Evolutionary conservation across 2,888 invertebrate genomes (phyloP), one percentile per base, ranked within the genome.

Genomic region (Nesidiocoris tenuis): DNA sequence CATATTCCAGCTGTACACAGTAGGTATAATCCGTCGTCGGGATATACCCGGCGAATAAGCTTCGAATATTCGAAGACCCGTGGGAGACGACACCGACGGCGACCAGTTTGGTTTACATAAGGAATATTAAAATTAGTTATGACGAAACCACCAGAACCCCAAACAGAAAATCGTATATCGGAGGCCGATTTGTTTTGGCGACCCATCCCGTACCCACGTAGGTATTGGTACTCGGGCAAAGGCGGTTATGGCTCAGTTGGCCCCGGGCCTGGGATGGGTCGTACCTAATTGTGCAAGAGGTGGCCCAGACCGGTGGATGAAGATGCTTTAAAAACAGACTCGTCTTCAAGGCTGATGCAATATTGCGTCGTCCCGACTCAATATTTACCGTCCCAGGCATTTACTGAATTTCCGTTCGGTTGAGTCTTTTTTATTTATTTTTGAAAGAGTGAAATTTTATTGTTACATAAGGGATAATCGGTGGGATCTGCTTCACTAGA

Each of bases 71-170:
- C 12, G 39, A 39, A 39, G 3, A 39, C 39, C 39, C 39, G 39
- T 39, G 39, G 39, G 39, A 39, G 39, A 39, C 12, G 39, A 39
- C 39, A 7, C 39, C 39, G 39, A 3, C 39, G 39, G 12, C 39
- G 12, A 70, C 70, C 70, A 23, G 70, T 70, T 70, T 59, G 3
- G 59, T 57, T 59, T 70, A 70, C 70, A 70, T 70, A 70, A 70
- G 59, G 59, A 25, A 70, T 59, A 70, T 70, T 70, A 59, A 59
- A 70, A 56, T 1, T 7, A 39, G 2, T 24, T 7, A 57, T 59
- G 59, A 70, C 23, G 59, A 70, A 59, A 70, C 18, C n/a, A 9
- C 59, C 19, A 12, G 39, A 12, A 39, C 59, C 25, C 59, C 18
- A 24, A 63, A 2, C 24, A 56, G 54, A 70, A 39, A 70, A 70